These are phyloP conservation scores for Sylvicapra grimmia DNA, from an alignment of 2,113 vertebrate genomes.

Conservation along the genomic window DNA sequence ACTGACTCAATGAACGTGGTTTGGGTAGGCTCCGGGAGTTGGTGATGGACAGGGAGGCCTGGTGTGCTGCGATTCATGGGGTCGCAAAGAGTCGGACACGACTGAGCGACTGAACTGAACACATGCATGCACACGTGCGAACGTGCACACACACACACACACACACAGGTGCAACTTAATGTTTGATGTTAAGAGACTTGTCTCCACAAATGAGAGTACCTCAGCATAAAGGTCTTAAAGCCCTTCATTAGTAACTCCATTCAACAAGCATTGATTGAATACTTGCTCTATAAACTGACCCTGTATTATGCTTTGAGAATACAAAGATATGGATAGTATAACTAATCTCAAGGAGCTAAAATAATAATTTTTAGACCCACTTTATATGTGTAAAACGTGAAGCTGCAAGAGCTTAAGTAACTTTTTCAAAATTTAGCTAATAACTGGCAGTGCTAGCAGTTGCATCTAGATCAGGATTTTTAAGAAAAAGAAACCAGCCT, in stretches of 20 bases:
- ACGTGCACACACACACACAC: too few relatives aligned
- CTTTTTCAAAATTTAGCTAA: not conserved
- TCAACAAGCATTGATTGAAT: not conserved
- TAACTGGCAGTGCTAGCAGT: not conserved
- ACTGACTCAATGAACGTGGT: not conserved
- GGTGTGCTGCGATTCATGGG: not conserved
- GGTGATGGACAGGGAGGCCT: not conserved
- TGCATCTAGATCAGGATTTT: not conserved
- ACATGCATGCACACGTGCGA: accelerated
- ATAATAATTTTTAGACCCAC: not conserved
- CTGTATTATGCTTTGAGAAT: not conserved
- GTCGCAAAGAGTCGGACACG: not conserved
- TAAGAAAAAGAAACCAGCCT: not conserved
- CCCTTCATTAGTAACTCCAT: not conserved
- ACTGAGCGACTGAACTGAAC: not conserved
- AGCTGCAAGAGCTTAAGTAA: not conserved
- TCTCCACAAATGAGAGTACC: not conserved
- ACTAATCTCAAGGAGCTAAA: not conserved
- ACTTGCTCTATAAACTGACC: not conserved
- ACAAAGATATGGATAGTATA: not conserved
- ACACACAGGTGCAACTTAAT: not conserved
- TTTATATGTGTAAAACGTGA: not conserved
- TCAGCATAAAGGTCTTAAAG: not conserved
- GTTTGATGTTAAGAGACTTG: not conserved
- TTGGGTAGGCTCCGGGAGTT: not conserved